These are phyloP conservation scores for Temnothorax curvispinosus DNA, from an alignment of 1,140 invertebrate species.

Conservation along the genomic window DNA sequence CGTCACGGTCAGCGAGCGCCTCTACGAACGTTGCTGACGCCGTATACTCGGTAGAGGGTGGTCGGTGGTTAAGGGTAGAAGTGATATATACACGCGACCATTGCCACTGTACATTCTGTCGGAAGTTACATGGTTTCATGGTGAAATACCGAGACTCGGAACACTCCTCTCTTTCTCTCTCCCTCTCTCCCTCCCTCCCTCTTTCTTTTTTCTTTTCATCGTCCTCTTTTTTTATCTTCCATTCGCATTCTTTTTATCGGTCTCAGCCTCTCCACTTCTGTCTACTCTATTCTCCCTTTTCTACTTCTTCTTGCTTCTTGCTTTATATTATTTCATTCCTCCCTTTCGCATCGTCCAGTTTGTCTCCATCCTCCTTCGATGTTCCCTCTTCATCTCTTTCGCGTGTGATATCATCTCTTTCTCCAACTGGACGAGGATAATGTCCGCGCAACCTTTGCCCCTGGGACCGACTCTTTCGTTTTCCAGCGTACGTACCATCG, in stretches of 20 bases:
- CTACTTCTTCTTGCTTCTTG: not conserved
- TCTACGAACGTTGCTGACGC: slow-evolving; percentile 46
- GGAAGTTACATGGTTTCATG: slow-evolving; percentile 62
- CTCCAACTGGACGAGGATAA: slow-evolving; percentile 65
- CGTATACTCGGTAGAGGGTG: slow-evolving; percentile 49
- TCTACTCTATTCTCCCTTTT: not conserved
- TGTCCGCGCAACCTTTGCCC: slow-evolving; percentile 70
- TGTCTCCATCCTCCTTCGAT: slow-evolving; percentile 37
- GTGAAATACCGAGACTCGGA: slow-evolving; percentile 74
- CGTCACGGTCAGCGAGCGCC: slow-evolving; percentile 74
- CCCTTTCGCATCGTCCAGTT: slow-evolving; percentile 26
- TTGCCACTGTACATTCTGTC: slow-evolving; percentile 75
- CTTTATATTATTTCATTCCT: slow-evolving; percentile 37
- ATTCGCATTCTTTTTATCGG: slow-evolving; percentile 12
- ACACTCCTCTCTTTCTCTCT: slow-evolving; percentile 29
- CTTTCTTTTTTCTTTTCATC: not conserved
- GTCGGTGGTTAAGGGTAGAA: slow-evolving; percentile 68
- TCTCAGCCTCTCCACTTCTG: not conserved
- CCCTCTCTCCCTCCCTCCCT: not conserved
- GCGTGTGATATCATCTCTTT: slow-evolving; percentile 2
- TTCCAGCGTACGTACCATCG: slow-evolving; percentile 44
- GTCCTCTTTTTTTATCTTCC: not conserved
- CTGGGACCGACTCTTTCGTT: slow-evolving; percentile 31
- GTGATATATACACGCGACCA: slow-evolving; percentile 76
- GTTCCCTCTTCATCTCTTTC: not conserved